Percentiles rank a stretch among this genome's conserved stretches.
Evolutionary conservation across 1,140 invertebrate genomes (phyloP).

Genomic region (Anoplophora glabripennis): DNA sequence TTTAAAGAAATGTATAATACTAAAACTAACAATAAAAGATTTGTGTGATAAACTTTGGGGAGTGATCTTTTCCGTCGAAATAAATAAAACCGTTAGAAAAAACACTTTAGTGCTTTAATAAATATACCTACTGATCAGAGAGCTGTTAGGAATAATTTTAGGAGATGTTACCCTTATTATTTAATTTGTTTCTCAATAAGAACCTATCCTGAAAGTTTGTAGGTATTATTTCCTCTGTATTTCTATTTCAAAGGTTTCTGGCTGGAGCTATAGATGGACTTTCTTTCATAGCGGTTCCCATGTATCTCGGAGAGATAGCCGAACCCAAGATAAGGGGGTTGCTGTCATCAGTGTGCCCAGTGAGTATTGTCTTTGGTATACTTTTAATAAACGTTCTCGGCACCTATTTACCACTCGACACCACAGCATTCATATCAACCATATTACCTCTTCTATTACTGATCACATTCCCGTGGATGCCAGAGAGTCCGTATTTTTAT

Average conservation of each 20-base stretch:
- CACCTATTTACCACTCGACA: constrained; percentile 56
- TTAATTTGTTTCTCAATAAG: too few species aligned
- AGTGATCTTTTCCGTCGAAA: too few species aligned
- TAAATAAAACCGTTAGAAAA: too few species aligned
- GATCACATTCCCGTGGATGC: constrained; percentile 64
- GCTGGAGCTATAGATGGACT: constrained; percentile 66
- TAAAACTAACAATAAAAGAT: too few species aligned
- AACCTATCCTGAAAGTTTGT: too few species aligned
- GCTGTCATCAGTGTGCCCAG: constrained; percentile 29
- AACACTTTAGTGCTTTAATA: too few species aligned
- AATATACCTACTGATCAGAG: too few species aligned
- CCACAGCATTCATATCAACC: constrained; percentile 58
- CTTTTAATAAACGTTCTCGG: constrained; percentile 67
- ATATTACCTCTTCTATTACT: constrained; percentile 60
- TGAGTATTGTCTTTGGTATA: constrained; percentile 57
- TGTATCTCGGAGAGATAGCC: constrained; percentile 67
- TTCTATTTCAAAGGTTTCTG: constrained; percentile 49
- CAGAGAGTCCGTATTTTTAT: constrained; percentile 76
- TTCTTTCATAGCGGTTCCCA: constrained; percentile 61
- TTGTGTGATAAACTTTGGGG: too few species aligned
- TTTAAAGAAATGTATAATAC: too few species aligned
- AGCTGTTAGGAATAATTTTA: too few species aligned
- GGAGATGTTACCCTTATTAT: too few species aligned
- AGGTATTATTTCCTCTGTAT: too few species aligned
- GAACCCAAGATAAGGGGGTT: constrained; percentile 64